Evolutionary conservation across 53 echinoderm and acorn worm species (phyloP), one percentile per base, ranked within the genome.

Genomic region (Apostichopus leukothele): DNA sequence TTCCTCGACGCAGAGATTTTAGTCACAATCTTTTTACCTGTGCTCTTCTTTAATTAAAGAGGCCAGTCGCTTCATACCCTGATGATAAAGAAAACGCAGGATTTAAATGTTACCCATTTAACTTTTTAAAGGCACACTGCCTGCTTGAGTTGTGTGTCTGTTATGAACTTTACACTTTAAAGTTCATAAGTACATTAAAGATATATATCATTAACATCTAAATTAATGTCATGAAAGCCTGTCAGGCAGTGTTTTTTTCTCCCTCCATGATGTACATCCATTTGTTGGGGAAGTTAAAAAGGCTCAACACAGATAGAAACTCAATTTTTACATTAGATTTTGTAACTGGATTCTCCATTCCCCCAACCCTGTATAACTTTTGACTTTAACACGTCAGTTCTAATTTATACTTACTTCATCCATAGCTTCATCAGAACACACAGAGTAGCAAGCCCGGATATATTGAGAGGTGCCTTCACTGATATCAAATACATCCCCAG

Each of bases 351-450:
- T 39, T 3, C 27, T 27, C 27, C 27, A 27, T 27, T 27, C 27
- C 27, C 27, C 27, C 0, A 27, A 0, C 27, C 39, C 3, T 2
- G 2, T 3, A 39, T 39, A 39, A 3, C 39, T 39, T 39, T 39
- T 39, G 39, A 39, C 39, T 39, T 39, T 3, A 39, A 39, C 39
- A 39, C 2, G 3, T 39, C 39, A 39, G 39, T 39, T 39, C 39
- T 39, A 39, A 39, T 39, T 39, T 39, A 39, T 18, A 60, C 89
- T 78, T 59, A 98, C 98, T 96, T 94, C 93, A 53, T 94, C 92
- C 94, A 98, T 95, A 19, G 94, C 84, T 85, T 98, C 90, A 19
- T 92, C 94, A 4, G 95, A 93, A 67, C 91, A 91, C 27, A 96
- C 20, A 5, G 98, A 98, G 85, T 88, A 98, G 52, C 94, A 90